Evolutionary conservation across 2,888 invertebrate genomes (phyloP), one percentile per base, ranked within the genome.

Genomic region (Homarus gammarus): DNA sequence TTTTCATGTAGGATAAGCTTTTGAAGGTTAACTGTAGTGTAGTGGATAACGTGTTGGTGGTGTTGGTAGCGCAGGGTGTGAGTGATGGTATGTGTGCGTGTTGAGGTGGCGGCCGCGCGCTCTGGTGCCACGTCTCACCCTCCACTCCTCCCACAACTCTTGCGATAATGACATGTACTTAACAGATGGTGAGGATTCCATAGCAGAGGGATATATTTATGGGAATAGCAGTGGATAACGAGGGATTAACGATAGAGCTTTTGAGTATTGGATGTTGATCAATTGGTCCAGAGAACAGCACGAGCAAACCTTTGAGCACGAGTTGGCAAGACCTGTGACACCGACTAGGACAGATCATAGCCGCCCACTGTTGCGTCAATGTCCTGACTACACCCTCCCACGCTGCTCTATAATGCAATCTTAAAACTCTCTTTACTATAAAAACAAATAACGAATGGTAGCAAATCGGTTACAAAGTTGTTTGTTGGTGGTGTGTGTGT

Each of bases 51-150:
- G 40, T 81, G 38, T 81, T 81, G 38, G 64, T 31, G 44, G 64
- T 77, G 85, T 85, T 85, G 85, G 85, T 36, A 85, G 77, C 8
- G 31, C 40, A 36, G 77, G 77, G 61, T 61, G 79, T 73, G 84
- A 84, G 84, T 84, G 85, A 85, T 85, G 85, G 85, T 85, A 85
- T 85, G 85, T 85, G 85, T 85, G 85, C 85, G 85, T 85, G 85
- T 85, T 85, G 77, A 84, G 84, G 84, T 61, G 84, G 61, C 84
- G 38, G 40, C 75, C 85, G 85, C 64, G 84, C 84, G 73, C 85
- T n/a, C 38, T 77, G 70, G 73, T 85, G 85, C 85, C 77, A 77
- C 49, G 27, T 85, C 56, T 33, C 36, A 3, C 0, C 18, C 15
- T 3, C 18, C 51, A 51, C 18, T 22, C 10, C 51, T 51, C 51